A percentile compares a stretch with the other conserved stretches of the same genome.
phyloP scores from a whole-genome alignment of 2,888 invertebrate species.

The Megamerina dolium region DNA sequence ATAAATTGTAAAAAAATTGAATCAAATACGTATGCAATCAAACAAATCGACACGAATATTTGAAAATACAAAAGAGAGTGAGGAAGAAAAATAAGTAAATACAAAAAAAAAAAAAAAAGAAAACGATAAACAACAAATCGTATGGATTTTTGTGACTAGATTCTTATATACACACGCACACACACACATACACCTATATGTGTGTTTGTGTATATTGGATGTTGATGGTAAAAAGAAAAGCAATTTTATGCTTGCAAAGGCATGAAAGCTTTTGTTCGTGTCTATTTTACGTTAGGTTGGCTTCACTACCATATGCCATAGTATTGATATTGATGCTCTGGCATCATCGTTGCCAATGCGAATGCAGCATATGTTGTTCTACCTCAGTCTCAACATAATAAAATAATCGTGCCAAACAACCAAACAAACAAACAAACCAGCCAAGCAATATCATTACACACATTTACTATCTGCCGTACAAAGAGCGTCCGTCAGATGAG shows the following conservation, averaged over 20 bases:
- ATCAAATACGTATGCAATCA: conserved; percentile 41
- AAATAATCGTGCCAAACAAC: no score
- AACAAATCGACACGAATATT: background rate
- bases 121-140: background rate
- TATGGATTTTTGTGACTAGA: background rate
- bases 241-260: conserved; percentile 26
- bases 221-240: conserved; percentile 8
- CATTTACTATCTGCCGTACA: background rate
- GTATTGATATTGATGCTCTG: no score
- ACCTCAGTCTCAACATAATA: no score
- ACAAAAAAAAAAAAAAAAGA: background rate
- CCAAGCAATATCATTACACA: background rate
- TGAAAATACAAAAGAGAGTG: no score
- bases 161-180: no score
- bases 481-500: background rate
- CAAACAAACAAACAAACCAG: background rate
- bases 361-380: background rate
- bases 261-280: conserved; percentile 28
- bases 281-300: conserved; percentile 36
- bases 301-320: conserved; percentile 9
- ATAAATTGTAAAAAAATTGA: conserved; percentile 45
- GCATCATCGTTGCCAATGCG: background rate
- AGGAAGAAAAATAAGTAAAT: background rate
- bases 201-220: no score
- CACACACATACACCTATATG: no score